These are phyloP conservation scores for Agrochola circellaris DNA, from an alignment of 2,888 invertebrate species.

Conservation along the genomic window DNA sequence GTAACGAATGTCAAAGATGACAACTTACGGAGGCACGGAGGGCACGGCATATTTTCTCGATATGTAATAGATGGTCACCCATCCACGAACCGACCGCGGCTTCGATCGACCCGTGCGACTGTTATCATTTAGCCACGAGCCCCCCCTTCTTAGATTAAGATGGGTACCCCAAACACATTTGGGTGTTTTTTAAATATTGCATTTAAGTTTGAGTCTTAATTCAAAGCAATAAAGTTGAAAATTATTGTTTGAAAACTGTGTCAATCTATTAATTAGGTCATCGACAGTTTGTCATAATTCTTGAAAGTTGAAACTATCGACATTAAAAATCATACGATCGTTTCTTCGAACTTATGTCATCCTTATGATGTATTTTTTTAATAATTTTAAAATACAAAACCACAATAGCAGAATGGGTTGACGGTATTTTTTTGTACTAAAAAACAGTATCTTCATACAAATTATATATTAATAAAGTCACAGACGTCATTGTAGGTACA, in stretches of 20 bases:
- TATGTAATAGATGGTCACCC: too few relatives aligned
- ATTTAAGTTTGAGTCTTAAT: constrained; percentile 18
- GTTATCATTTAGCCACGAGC: too few relatives aligned
- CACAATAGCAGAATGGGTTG: neutral
- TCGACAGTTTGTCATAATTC: constrained; percentile 34
- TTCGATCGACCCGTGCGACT: too few relatives aligned
- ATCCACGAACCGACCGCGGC: too few relatives aligned
- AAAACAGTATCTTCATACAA: neutral
- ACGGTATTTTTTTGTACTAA: neutral
- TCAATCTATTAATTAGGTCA: constrained; percentile 16
- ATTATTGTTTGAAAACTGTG: constrained; percentile 4
- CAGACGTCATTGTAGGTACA: too few relatives aligned
- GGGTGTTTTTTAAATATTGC: neutral
- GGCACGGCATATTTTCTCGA: too few relatives aligned
- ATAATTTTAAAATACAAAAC: constrained; percentile 5
- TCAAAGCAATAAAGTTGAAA: neutral
- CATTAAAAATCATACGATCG: neutral
- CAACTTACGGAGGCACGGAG: neutral
- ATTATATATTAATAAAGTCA: too few relatives aligned
- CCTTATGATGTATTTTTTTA: neutral
- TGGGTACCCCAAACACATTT: neutral
- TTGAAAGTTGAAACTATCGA: constrained; percentile 26
- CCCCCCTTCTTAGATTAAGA: too few relatives aligned
- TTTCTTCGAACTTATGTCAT: constrained; percentile 18
- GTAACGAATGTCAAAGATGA: neutral